phyloP scores from a whole-genome alignment of 2,113 vertebrate genomes.

The Clarias gariepinus region DNA sequence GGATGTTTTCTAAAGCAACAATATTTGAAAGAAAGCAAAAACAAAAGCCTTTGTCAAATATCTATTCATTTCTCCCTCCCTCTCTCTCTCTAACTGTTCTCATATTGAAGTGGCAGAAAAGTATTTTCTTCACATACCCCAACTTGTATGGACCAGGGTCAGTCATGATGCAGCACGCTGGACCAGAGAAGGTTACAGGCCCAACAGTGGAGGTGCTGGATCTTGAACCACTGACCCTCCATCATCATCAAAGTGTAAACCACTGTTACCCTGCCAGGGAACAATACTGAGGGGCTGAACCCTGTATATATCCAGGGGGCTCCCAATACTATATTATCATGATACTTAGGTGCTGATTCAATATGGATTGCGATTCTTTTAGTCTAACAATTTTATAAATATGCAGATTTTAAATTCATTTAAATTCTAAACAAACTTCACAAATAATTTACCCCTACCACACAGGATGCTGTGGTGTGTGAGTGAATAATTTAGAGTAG shows the following conservation, averaged over 20 bases:
- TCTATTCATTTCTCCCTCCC: no score
- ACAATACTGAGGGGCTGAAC: not conserved
- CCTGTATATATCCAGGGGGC: not conserved
- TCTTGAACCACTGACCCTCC: not conserved
- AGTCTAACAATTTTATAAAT: no score
- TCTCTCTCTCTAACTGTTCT: no score
- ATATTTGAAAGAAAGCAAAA: not conserved
- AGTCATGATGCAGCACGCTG: not conserved
- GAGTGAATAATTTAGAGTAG: no score
- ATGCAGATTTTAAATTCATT: no score
- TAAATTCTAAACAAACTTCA: no score
- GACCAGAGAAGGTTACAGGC: not conserved
- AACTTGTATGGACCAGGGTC: not conserved
- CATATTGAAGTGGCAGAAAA: not conserved
- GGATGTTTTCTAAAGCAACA: not conserved
- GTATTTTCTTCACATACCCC: not conserved
- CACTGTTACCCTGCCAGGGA: not conserved
- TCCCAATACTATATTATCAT: no score
- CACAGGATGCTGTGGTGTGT: no score
- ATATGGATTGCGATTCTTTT: no score
- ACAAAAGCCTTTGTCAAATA: no score
- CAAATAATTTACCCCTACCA: no score
- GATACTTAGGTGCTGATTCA: no score
- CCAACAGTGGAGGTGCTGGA: not conserved
- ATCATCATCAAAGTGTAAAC: not conserved